Conservation (phyloP, 2,888 invertebrate species). For the Rambutsinella grinnellia region DNA sequence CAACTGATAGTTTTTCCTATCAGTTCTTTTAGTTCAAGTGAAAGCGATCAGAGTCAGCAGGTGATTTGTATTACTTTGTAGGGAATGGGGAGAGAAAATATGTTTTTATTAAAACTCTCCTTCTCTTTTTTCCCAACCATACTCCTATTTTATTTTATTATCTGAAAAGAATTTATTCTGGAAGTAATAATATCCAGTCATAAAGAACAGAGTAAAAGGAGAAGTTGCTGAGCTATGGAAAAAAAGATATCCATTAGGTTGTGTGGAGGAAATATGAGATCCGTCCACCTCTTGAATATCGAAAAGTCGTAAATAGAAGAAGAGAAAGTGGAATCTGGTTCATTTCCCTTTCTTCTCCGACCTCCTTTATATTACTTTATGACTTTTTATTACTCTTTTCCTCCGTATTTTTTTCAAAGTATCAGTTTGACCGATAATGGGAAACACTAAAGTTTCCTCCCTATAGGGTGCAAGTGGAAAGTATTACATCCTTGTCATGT, state of each 20-base stretch:
- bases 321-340: slow-evolving; percentile 32
- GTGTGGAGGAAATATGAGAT: slow-evolving; percentile 16
- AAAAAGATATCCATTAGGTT: slow-evolving; percentile 15
- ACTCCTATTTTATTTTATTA: neutral
- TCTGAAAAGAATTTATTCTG: neutral
- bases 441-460: neutral
- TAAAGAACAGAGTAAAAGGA: neutral
- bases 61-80: too few relatives aligned
- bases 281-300: slow-evolving; percentile 43
- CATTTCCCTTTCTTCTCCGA: slow-evolving; percentile 29
- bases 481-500: too few relatives aligned
- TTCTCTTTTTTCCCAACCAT: neutral
- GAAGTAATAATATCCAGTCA: neutral
- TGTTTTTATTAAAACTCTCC: too few relatives aligned
- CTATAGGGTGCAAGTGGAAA: too few relatives aligned
- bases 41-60: neutral
- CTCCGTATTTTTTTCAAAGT: neutral
- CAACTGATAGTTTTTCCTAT: too few relatives aligned
- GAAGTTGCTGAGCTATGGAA: slow-evolving; percentile 6
- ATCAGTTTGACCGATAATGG: neutral
- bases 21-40: too few relatives aligned
- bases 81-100: too few relatives aligned
- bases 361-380: neutral
- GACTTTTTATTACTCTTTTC: neutral
- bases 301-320: slow-evolving; percentile 35